These are phyloP conservation scores for Tetragonisca angustula DNA, from an alignment of 2,888 invertebrate species.

Conservation along the genomic window DNA sequence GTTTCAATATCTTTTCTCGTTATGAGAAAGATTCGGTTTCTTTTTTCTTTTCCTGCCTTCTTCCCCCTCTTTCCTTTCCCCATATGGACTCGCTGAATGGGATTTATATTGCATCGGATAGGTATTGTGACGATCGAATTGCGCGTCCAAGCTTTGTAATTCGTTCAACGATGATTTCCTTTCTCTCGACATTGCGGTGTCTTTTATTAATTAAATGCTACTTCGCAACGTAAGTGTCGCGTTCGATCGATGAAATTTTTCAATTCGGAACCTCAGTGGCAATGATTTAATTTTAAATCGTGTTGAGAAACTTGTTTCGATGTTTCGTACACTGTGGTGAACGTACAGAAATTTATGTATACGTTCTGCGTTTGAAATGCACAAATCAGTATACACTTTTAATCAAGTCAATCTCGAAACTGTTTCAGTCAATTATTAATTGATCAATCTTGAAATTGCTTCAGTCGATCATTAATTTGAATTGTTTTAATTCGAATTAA, in stretches of 20 bases:
- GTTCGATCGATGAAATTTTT: neutral
- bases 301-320: neutral
- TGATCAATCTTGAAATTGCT: too few relatives aligned
- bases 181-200: neutral
- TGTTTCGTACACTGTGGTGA: too few relatives aligned
- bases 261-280: neutral
- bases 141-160: neutral
- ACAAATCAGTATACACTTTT: too few relatives aligned
- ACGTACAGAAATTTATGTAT: neutral
- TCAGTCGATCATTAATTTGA: too few relatives aligned
- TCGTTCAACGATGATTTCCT: fast-evolving
- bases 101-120: neutral
- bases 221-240: neutral
- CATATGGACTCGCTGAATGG: neutral
- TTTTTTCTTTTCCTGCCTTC: too few relatives aligned
- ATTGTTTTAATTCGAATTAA: too few relatives aligned
- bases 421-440: too few relatives aligned
- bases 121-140: neutral
- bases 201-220: neutral
- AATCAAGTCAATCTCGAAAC: too few relatives aligned
- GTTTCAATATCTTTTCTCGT: neutral
- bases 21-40: neutral
- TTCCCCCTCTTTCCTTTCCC: too few relatives aligned
- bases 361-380: too few relatives aligned
- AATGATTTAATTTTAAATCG: neutral